These are phyloP conservation scores for Falco biarmicus DNA, from an alignment of 2,797 vertebrate genomes.

Conservation along the genomic window DNA sequence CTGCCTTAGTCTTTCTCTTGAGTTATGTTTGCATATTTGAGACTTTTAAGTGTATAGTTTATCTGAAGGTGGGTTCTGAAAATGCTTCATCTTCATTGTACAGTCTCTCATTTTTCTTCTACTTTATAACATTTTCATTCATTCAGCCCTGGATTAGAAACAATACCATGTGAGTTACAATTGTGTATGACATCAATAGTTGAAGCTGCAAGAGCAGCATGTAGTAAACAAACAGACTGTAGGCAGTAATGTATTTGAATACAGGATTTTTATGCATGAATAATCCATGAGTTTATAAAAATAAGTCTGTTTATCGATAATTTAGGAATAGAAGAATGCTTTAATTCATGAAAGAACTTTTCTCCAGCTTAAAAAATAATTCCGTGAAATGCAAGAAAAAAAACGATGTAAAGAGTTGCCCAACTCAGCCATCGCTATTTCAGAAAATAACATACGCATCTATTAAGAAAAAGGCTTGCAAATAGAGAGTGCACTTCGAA, in stretches of 20 bases:
- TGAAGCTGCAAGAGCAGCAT: conserved; percentile 26
- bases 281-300: conserved; percentile 57
- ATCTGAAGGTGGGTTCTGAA: neutral
- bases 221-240: conserved; percentile 63
- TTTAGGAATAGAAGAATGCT: conserved; percentile 19
- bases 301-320: conserved; percentile 31
- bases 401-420: neutral
- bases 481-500: rapidly evolving
- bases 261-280: conserved; percentile 42
- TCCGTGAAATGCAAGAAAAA: neutral
- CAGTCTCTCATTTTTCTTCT: neutral
- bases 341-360: conserved; percentile 12
- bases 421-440: neutral
- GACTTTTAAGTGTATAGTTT: neutral
- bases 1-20: neutral
- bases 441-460: neutral
- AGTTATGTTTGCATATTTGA: neutral
- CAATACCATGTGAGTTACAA: conserved; percentile 43
- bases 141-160: conserved; percentile 8
- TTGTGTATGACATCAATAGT: conserved; percentile 4
- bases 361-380: neutral
- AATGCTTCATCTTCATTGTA: neutral
- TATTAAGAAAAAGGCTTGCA: neutral
- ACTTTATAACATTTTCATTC: conserved; percentile 9
- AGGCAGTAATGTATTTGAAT: conserved; percentile 54